Base-by-base conservation (phyloP, 2,888 invertebrate species). In the Apamea monoglypha region DNA sequence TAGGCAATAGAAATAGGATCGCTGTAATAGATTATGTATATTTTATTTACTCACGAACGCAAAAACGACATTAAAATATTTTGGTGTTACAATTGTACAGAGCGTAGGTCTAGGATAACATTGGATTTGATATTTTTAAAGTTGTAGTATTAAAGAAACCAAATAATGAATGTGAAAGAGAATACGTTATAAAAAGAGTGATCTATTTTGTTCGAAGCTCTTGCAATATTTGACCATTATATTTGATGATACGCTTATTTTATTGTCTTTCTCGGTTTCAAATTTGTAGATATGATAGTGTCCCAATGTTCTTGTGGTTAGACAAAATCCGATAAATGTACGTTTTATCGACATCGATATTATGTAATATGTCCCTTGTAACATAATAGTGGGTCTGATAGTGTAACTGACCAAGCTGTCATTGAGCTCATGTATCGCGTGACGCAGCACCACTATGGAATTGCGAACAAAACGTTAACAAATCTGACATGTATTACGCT, bases 111-210 rank as follows among this genome's bases (percentile, higher is more conserved):
- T 84, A 82, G 75, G 75, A 69, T 82, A 71, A 79, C 76, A 84
- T 86, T 74, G 80, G 66, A 82, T 87, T 79, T 83, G 64, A 81
- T 85, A 80, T 84, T 80, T 85, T 80, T 75, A 74, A 80, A 81
- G 61, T 79, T 74, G 74, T 82, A 86, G 86, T 88, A 88, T 88
- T 86, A 87, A 76, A 87, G 32, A 80, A 83, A 87, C 84, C 86
- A 88, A 87, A 88, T 86, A 86, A 80, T 78, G 25, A 76, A 77
- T 72, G 53, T 79, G 70, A 81, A 77, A 76, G 75, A 68, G 70
- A 76, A 66, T 66, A 83, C 50, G 73, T 71, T 74, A 44, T 63
- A 66, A 76, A 71, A 44, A 72, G 47, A 87, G 64, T 74, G 71
- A 40, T 85, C 71, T 71, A 63, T 79, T 78, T 67, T 59, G 77